Conservation (phyloP, 2,888 invertebrate species). For the Anaspis maculata region DNA sequence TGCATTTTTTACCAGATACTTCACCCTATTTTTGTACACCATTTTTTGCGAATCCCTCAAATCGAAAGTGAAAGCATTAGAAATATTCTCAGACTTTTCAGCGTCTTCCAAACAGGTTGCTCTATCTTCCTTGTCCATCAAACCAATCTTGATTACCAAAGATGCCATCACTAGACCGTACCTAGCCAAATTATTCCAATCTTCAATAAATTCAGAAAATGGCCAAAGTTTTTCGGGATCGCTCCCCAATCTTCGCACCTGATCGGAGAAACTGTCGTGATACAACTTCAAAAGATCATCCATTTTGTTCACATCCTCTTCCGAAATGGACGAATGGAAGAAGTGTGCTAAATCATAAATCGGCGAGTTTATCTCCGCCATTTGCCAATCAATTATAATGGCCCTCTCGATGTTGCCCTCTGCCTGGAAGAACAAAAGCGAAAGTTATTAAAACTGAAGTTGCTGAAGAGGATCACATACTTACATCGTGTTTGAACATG, state of each 20-base stretch:
- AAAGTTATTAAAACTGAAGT: too few species aligned
- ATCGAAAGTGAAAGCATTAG: conserved; percentile 1
- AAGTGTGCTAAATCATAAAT: conserved; percentile 11
- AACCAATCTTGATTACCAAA: background rate
- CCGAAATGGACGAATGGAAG: conserved; percentile 5
- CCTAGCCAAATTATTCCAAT: conserved; percentile 4
- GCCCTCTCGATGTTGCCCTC: conserved; percentile 1
- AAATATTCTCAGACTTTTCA: conserved; percentile 1
- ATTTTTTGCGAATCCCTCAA: too few species aligned
- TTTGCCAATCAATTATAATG: conserved; percentile 11
- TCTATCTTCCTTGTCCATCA: conserved; percentile 4
- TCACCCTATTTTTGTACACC: too few species aligned
- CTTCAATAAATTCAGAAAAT: background rate
- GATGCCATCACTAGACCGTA: conserved; percentile 3
- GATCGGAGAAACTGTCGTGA: background rate
- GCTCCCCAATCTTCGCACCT: conserved; percentile 1
- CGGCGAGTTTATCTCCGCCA: conserved; percentile 6
- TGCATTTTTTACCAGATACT: too few species aligned
- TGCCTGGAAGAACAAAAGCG: too few species aligned
- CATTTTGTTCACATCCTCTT: conserved; percentile 5
- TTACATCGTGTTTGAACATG: conserved; percentile 26
- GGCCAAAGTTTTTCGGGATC: conserved; percentile 5
- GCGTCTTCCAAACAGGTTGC: conserved; percentile 1
- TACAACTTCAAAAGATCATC: conserved; percentile 2
- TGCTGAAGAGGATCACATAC: conserved; percentile 1